Evolutionary conservation across 2,888 invertebrate genomes (phyloP), one percentile per base, ranked within the genome.

Genomic region (Crematogaster levior): DNA sequence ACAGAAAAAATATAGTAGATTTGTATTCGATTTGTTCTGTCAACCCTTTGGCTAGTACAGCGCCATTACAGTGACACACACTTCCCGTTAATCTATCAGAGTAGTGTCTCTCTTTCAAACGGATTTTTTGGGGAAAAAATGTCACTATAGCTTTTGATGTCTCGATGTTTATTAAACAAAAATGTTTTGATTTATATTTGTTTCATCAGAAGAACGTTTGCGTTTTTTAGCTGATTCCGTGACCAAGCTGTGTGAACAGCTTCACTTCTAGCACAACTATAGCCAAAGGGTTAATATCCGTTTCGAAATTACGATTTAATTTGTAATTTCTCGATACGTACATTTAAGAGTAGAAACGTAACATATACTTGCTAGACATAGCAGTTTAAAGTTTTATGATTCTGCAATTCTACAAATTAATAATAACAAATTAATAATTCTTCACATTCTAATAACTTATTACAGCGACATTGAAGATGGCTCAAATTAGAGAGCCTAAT

Each of bases 361-460:
- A 21, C 15, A 15, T 2, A 21, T 7, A 21, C 7, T 48, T n/a
- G 37, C 18, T 24, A 7, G 2, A 6, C 30, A 6, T 48, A 24
- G 27, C 37, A 58, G 30, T 79, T 77, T 68, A 21, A 37, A 15
- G 4, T 12, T 40, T n/a, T n/a, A n/a, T n/a, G n/a, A n/a, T n/a
- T n/a, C n/a, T n/a, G n/a, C n/a, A n/a, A n/a, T n/a, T n/a, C n/a
- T n/a, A n/a, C n/a, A n/a, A n/a, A n/a, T n/a, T n/a, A n/a, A n/a
- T n/a, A n/a, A n/a, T n/a, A n/a, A n/a, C n/a, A n/a, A n/a, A n/a
- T n/a, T n/a, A n/a, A n/a, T n/a, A n/a, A n/a, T n/a, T n/a, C n/a
- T n/a, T n/a, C n/a, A n/a, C n/a, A n/a, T n/a, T n/a, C n/a, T n/a
- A n/a, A n/a, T n/a, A n/a, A n/a, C n/a, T n/a, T n/a, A n/a, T n/a